A percentile compares a stretch with the other conserved stretches of the same genome.
These are phyloP conservation scores for Tichodroma muraria DNA, from an alignment of 2,113 vertebrate species.

Conservation along the genomic window DNA sequence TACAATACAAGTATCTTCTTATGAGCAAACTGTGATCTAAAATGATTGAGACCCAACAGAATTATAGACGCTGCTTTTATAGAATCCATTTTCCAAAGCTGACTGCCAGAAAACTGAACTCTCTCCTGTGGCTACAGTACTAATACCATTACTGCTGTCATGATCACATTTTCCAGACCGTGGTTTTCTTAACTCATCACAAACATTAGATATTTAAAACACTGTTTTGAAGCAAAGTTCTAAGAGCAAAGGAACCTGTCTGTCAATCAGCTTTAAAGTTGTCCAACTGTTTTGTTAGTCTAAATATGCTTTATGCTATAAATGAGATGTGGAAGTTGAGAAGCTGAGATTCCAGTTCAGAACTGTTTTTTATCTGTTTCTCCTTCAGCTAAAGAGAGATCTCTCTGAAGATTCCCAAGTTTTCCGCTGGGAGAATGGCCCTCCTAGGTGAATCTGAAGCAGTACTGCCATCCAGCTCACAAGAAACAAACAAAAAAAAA, in stretches of 20 bases:
- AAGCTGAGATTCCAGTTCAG: background rate
- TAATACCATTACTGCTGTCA: background rate
- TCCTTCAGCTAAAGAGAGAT: background rate
- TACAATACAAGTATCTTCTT: background rate
- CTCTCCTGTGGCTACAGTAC: background rate
- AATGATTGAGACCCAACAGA: background rate
- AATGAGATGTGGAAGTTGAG: background rate
- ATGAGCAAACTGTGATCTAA: background rate
- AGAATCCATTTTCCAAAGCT: background rate
- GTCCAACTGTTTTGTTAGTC: background rate
- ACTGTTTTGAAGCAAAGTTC: background rate
- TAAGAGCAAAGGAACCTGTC: background rate
- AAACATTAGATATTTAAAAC: background rate
- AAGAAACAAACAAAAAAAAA: background rate
- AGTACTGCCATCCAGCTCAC: background rate
- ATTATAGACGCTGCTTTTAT: background rate
- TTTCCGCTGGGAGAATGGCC: background rate
- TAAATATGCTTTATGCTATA: background rate
- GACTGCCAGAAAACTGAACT: background rate
- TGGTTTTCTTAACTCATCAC: background rate
- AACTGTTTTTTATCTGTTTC: background rate
- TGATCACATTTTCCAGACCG: background rate
- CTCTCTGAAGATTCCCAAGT: background rate
- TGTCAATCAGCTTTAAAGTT: background rate
- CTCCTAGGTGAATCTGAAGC: background rate